A percentile compares a stretch with the other conserved stretches of the same genome.
These are phyloP conservation scores for Naja naja DNA, from an alignment of 2,113 vertebrate genomes.

Conservation along the genomic window DNA sequence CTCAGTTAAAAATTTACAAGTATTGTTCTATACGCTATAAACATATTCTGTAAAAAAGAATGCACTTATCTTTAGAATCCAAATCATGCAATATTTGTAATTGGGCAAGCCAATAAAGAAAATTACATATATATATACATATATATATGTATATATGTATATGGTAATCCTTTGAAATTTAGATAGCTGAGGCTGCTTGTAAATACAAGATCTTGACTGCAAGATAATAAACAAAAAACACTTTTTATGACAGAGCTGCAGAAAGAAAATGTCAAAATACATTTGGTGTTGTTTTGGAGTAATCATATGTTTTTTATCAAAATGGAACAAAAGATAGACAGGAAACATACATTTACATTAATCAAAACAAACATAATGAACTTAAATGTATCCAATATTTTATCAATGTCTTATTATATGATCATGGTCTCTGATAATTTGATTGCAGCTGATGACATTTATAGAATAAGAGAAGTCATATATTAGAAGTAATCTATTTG, in stretches of 20 bases:
- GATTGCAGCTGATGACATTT: constrained; percentile 4
- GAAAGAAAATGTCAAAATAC: not conserved
- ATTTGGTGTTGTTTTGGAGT: not conserved
- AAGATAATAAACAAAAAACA: constrained; percentile 1
- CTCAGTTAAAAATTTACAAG: not conserved
- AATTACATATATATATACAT: not conserved
- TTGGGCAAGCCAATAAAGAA: not conserved
- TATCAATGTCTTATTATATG: not conserved
- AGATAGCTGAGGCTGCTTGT: not conserved
- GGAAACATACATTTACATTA: not conserved
- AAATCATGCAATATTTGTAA: not conserved
- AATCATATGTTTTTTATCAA: not conserved
- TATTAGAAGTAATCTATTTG: constrained; percentile 10
- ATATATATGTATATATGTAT: no score
- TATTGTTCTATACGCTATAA: not conserved
- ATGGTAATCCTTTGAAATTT: not conserved
- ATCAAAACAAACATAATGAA: not conserved
- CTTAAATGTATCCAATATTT: not conserved
- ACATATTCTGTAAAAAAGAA: not conserved
- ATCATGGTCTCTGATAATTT: not conserved
- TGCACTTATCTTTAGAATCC: not conserved
- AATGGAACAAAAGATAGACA: not conserved
- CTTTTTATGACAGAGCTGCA: not conserved
- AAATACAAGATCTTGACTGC: not conserved
- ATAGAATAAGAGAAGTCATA: constrained; percentile 5